phyloP scores from a whole-genome alignment of 2,113 vertebrate species.

The Colaptes auratus region DNA sequence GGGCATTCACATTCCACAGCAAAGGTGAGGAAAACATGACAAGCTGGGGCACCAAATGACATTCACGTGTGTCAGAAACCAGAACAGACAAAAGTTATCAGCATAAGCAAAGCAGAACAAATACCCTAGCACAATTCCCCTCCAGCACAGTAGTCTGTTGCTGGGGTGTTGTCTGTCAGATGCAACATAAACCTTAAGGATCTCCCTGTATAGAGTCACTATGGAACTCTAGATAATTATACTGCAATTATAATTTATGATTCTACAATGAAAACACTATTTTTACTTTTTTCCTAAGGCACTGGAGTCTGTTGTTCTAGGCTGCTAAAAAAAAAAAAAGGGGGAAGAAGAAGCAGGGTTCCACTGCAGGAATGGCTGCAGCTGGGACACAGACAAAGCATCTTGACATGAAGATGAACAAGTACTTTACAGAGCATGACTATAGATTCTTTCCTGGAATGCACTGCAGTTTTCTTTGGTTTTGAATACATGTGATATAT shows the following conservation, averaged over 20 bases:
- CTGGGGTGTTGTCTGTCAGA: not conserved
- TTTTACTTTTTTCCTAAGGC: not conserved
- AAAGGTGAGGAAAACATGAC: not conserved
- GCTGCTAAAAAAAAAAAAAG: not conserved
- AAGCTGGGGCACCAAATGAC: not conserved
- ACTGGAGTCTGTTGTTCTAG: not conserved
- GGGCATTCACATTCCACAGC: not conserved
- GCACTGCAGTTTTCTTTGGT: slow-evolving; percentile 24
- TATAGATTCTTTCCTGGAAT: slow-evolving; percentile 64
- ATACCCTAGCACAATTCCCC: not conserved
- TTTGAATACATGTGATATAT: slow-evolving; percentile 53
- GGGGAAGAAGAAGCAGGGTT: not conserved
- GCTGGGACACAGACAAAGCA: not conserved
- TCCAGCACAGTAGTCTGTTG: not conserved
- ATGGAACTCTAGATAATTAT: not conserved
- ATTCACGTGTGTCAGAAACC: not conserved
- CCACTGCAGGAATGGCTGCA: not conserved
- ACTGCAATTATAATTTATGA: not conserved
- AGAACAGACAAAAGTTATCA: not conserved
- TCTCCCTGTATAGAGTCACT: not conserved
- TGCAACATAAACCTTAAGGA: not conserved
- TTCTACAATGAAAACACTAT: not conserved
- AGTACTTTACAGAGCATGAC: not conserved
- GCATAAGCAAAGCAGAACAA: not conserved
- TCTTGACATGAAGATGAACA: not conserved